These are phyloP conservation scores for Ancistrus triradiatus DNA, from an alignment of 2,113 vertebrate genomes.

Conservation along the genomic window DNA sequence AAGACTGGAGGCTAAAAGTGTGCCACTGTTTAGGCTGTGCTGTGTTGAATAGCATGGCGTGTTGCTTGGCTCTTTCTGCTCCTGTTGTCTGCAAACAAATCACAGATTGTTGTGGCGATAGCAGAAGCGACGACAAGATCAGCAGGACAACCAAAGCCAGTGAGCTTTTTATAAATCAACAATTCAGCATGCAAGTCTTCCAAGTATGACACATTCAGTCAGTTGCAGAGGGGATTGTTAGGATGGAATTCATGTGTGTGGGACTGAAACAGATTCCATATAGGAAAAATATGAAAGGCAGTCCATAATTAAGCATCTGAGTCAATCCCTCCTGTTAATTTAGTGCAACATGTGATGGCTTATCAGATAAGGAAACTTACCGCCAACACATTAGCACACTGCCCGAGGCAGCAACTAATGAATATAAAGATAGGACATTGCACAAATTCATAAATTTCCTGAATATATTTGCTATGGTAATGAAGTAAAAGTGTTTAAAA, in stretches of 20 bases:
- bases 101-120: constrained; percentile 58
- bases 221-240: not conserved
- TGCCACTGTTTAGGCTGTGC: constrained; percentile 62
- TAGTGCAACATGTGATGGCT: constrained; percentile 22
- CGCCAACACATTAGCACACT: too few relatives aligned
- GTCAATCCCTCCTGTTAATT: constrained; percentile 2
- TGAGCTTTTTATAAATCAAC: constrained; percentile 34
- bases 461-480: too few relatives aligned
- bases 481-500: too few relatives aligned
- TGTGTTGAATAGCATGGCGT: constrained; percentile 50
- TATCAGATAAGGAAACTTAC: not conserved
- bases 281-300: too few relatives aligned
- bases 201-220: constrained; percentile 11
- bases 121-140: constrained; percentile 38
- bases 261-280: too few relatives aligned
- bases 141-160: constrained; percentile 41
- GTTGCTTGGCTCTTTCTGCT: constrained; percentile 53
- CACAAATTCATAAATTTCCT: too few relatives aligned
- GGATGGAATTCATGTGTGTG: not conserved
- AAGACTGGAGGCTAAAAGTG: constrained; percentile 46
- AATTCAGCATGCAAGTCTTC: constrained; percentile 4
- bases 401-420: too few relatives aligned
- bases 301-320: too few relatives aligned
- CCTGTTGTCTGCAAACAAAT: constrained; percentile 68
- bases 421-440: too few relatives aligned